These are phyloP conservation scores for Lasioglossum villosulum DNA, from an alignment of 2,888 invertebrate species.

Conservation along the genomic window DNA sequence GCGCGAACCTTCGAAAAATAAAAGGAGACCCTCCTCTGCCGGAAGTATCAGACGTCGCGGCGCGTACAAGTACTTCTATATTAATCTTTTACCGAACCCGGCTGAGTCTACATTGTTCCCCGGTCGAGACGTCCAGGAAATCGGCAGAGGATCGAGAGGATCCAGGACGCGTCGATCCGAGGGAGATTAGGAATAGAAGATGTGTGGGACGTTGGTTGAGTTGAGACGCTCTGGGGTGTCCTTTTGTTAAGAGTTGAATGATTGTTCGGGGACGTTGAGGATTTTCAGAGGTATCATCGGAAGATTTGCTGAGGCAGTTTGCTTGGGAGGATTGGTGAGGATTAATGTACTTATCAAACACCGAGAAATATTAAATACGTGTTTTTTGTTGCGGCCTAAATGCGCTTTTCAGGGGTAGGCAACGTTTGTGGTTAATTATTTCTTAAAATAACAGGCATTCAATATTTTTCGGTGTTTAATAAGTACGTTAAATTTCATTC, in stretches of 20 bases:
- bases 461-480: no score
- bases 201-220: neutral
- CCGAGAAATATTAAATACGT: no score
- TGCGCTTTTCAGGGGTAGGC: no score
- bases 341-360: no score
- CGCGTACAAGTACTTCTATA: slow-evolving; percentile 58
- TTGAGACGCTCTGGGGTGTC: neutral
- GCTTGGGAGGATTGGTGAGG: neutral
- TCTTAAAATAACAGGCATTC: no score
- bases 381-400: no score
- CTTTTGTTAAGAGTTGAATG: neutral
- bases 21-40: slow-evolving; percentile 55
- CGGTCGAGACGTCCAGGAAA: neutral
- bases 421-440: no score
- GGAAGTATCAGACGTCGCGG: slow-evolving; percentile 67
- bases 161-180: neutral
- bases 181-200: neutral
- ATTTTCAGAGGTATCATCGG: neutral
- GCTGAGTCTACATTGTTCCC: slow-evolving; percentile 33
- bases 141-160: neutral
- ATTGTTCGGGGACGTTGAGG: neutral
- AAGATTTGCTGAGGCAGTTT: neutral
- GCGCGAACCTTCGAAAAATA: slow-evolving; percentile 53
- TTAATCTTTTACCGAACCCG: slow-evolving; percentile 54
- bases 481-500: no score